Base-by-base conservation (phyloP, 1,140 invertebrate genomes). In the Argopecten irradians region DNA sequence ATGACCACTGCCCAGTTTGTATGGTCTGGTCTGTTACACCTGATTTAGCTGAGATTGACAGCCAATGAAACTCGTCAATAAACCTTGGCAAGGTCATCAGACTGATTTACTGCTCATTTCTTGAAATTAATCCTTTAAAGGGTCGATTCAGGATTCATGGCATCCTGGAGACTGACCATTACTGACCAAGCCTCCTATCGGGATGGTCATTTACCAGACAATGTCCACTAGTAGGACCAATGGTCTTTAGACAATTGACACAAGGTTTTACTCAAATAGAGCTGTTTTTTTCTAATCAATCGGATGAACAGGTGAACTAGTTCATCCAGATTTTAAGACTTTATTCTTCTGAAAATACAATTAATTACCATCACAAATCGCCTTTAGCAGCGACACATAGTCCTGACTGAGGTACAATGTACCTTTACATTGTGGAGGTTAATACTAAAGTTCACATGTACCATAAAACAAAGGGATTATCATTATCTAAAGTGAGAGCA, bases 91-190 rank as follows among this genome's bases (percentile, higher is more conserved):
- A 71, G 55, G 55, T 71, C n/a, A n/a, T n/a, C 55, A 71, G 55
- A 71, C 55, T 71, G 55, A 22, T 71, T 71, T 71, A 71, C 55
- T 71, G 55, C 22, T 71, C 55, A n/a, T 71, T 71, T 71, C 55
- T 71, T 28, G 22, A 71, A 28, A 71, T 71, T 71, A 71, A 71
- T 71, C 55, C 22, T 28, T 71, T 71, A 28, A 71, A 16, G 28
- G n/a, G 3, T 71, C 1, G 8, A 28, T 71, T 71, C n/a, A n/a
- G 0, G 8, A 28, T 71, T 71, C n/a, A n/a, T 71, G 55, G 28
- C 22, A 13, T 71, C 55, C 55, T 71, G 55, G 22, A 28, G 55
- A 71, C 55, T 71, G 55, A 71, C 55, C 55, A 28, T 71, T 71
- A 71, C 8, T 71, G n/a, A 28, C 5, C 55, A 71, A 71, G n/a